phyloP scores from a whole-genome alignment of 2,888 invertebrate species.

The Thymelicus sylvestris region DNA sequence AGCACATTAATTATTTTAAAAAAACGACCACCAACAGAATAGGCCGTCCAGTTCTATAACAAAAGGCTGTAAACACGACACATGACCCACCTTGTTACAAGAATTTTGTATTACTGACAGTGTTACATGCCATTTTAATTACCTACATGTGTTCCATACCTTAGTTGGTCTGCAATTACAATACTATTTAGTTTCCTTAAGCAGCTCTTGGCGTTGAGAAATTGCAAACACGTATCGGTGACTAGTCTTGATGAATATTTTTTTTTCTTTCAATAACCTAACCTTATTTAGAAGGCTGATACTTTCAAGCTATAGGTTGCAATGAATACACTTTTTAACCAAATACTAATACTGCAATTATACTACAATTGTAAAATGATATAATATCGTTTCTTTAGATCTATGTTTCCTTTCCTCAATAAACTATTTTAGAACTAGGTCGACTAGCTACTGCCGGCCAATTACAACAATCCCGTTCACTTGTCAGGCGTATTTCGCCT shows the following conservation, averaged over 20 bases:
- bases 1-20: no score
- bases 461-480: slow-evolving; percentile 36
- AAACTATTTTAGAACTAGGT: slow-evolving; percentile 37
- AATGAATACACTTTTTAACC: neutral
- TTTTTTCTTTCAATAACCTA: slow-evolving; percentile 10
- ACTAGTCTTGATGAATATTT: slow-evolving; percentile 8
- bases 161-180: slow-evolving; percentile 39
- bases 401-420: slow-evolving; percentile 34
- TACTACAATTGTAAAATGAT: neutral
- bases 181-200: slow-evolving; percentile 33
- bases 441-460: slow-evolving; percentile 37
- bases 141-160: slow-evolving; percentile 39
- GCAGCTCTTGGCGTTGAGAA: slow-evolving; percentile 28
- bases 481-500: slow-evolving; percentile 64
- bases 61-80: slow-evolving; percentile 11
- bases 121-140: slow-evolving; percentile 37
- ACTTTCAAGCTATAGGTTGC: neutral
- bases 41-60: neutral
- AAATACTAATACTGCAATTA: neutral
- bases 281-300: slow-evolving; percentile 2
- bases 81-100: slow-evolving; percentile 35
- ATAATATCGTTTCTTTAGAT: slow-evolving; percentile 31
- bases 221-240: slow-evolving; percentile 21
- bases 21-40: neutral
- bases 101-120: slow-evolving; percentile 26